Base-by-base conservation (phyloP, 1,140 invertebrate genomes). In the Drosophila leontia region DNA sequence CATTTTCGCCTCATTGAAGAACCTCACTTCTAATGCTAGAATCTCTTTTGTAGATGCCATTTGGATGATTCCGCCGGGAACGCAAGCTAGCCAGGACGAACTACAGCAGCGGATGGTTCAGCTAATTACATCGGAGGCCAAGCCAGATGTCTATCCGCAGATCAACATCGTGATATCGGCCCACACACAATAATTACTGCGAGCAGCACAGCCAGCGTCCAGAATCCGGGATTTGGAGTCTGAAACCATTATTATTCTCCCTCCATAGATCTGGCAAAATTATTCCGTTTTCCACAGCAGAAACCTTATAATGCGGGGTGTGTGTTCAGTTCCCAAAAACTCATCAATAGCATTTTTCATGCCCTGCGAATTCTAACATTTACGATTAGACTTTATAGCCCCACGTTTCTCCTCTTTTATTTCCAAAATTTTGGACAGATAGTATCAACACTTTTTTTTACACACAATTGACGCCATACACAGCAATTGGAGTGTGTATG, bases 151-250 rank as follows among this genome's bases (percentile, higher is more conserved):
- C 56, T 92, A 81, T 87, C 91, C 91, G 75, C 91, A 92, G 84
- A 91, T 92, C 45, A 92, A 92, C 64, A 86, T 92, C 84, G 91
- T 92, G 91, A 92, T 92, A 92, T 87, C 84, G 32, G 84, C 88
- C 72, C 91, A 86, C 64, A 92, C 91, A 58, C 91, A 92, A 86
- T 92, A 78, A 92, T 59, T 37, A 44, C 26, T 32, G 47, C 29
- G 53, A 29, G 37, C 26, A 51, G 26, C 15, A 51, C 50, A 34
- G 26, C 42, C 29, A 48, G 29, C n/a, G 34, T 9, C 51, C 64
- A 69, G 53, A 39, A 19, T 47, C 56, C 39, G 37, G 19, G 37
- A 42, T 39, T 39, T 19, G 53, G 55, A 19, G 34, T 26, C 34
- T 29, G 34, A 34, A 56, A 39, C 34, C 35, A 60, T 65, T 39